phyloP scores from a whole-genome alignment of 2,113 vertebrate species.

The Addax nasomaculatus region DNA sequence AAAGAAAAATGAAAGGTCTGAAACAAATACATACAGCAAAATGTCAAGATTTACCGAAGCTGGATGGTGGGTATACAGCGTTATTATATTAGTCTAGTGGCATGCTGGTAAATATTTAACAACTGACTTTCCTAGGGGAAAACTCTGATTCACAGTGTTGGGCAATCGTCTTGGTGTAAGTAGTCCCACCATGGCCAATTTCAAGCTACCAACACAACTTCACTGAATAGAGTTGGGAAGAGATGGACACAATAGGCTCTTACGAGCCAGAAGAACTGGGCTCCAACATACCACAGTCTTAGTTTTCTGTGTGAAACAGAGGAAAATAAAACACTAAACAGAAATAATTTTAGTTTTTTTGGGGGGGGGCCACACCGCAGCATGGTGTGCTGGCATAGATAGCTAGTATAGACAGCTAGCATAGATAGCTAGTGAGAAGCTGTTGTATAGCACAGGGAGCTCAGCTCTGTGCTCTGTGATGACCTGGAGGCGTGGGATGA shows the following conservation, averaged over 20 bases:
- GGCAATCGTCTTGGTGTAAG: not conserved
- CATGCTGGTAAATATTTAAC: not conserved
- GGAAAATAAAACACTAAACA: not conserved
- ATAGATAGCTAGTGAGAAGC: not conserved
- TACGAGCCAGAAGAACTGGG: not conserved
- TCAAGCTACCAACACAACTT: not conserved
- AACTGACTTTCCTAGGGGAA: not conserved
- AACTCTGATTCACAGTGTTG: not conserved
- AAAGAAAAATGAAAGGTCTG: slow-evolving; percentile 39
- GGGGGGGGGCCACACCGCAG: not conserved
- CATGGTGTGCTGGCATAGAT: not conserved
- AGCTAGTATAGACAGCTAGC: too few species aligned
- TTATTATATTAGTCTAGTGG: not conserved
- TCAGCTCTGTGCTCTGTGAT: not conserved
- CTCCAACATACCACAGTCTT: not conserved
- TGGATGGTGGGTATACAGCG: not conserved
- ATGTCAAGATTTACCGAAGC: not conserved
- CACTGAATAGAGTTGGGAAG: not conserved
- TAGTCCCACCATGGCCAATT: not conserved
- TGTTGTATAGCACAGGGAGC: not conserved
- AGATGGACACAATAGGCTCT: not conserved
- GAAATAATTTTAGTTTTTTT: not conserved
- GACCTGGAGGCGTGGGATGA: not conserved
- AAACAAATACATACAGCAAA: slow-evolving; percentile 27
- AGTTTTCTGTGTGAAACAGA: not conserved